Evolutionary conservation across 2,113 vertebrate species (phyloP), one percentile per base, ranked within the genome.

Genomic region (Gambusia affinis): DNA sequence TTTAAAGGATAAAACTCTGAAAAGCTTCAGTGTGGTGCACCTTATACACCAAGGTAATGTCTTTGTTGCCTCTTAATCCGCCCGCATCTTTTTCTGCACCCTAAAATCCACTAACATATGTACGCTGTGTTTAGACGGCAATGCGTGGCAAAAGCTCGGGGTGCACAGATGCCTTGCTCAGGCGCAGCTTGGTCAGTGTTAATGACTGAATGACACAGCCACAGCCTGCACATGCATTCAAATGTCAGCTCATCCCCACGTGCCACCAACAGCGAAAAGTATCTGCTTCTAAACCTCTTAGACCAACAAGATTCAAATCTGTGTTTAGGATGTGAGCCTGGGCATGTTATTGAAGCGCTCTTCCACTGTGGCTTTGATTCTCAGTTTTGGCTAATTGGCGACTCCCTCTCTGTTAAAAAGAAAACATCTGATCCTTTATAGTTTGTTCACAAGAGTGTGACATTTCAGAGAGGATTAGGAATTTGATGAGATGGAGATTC

Each of bases 241-340:
- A 92, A 92, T 93, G 75, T 84, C 85, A 89, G 94, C 92, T 94
- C 91, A 93, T 90, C 88, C 85, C 78, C 79, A 10, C 4, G 73
- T 85, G 87, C 80, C 83, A 85, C 86, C 75, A 83, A 60, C 84
- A 72, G 84, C 75, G 81, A 82, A 47, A 47, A 47, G 44, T 47
- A 47, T 47, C 44, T 47, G 39, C 27, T 70, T 83, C 81, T 51
- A 29, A 84, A 84, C 82, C 87, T 89, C 77, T 85, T 6, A 57
- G 57, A 79, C 85, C 70, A 76, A 88, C 87, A 54, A 64, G 75
- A 92, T 88, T 93, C 76, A 92, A 93, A 94, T 91, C 77, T 86
- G 82, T 73, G 83, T 89, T 91, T 89, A 87, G 83, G 89, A 84
- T 92, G 86, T 86, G 80, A 44, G 54, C 87, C 73, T 57, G 19